Evolutionary conservation across 1,140 invertebrate species (phyloP), one percentile per base, ranked within the genome.

Genomic region (Drosophila setifemur): DNA sequence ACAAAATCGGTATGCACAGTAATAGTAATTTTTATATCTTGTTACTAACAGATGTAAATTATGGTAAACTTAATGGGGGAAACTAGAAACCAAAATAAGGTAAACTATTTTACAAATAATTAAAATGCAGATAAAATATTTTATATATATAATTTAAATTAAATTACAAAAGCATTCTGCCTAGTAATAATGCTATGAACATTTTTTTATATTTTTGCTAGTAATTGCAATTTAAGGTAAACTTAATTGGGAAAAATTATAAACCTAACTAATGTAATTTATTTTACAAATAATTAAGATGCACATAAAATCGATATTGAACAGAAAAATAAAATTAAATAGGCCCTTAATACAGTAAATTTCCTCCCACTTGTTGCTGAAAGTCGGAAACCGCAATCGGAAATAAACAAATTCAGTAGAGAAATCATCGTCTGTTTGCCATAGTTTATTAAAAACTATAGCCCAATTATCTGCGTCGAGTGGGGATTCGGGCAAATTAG

Each of bases 331-430:
- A n/a, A n/a, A n/a, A 37, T 18, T 37, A 3, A 37, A 37, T 37
- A 7, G 14, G 33, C 5, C 5, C 7, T 18, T 18, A 16, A 37
- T 0, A 7, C 7, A 6, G 9, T 11, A 18, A 23, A 3, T 23
- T 14, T 0, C n/a, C 2, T 2, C 19, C n/a, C 33, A 61, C 37
- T 61, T 61, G 53, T 61, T 61, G 57, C 57, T 54, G 11, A 11
- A 48, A 19, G 5, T 14, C 42, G 11, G 25, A 7, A n/a, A 12
- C 18, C n/a, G n/a, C 19, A 60, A 25, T 35, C 57, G 52, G 57
- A 61, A 57, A 57, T 42, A n/a, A 5, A 23, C 5, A 42, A 52
- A 16, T 23, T 5, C 21, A 2, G 25, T 52, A 35, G 35, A 21
- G 31, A 26, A 33, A 33, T 21, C 29, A 16, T 28, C 50, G 57